Base-by-base conservation (phyloP, 2,888 invertebrate species). In the Epirrhoe alternata region DNA sequence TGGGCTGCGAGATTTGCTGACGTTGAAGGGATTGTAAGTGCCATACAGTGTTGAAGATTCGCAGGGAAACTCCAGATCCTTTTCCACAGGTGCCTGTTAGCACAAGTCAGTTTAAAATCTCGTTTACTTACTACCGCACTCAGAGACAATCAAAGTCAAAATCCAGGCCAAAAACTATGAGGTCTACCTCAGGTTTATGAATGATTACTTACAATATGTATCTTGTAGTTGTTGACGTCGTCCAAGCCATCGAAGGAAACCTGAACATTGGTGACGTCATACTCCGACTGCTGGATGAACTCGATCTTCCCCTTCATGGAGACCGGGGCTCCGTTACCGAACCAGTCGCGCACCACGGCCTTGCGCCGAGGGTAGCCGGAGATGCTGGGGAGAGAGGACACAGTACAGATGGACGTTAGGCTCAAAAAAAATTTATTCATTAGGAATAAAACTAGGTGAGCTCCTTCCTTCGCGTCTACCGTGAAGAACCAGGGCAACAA, bases 321-420 rank as follows among this genome's bases (percentile, higher is more conserved):
- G 45, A 95, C 86, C 0, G 90, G 86, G 66, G 95, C 94, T 0
- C 97, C 97, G 86, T 97, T 97, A 5, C 97, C 96, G 86, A 97
- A 97, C 98, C 98, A 98, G 79, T 97, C 97, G 77, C 95, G 96
- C 0, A 96, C 96, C 0, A 98, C 97, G 0, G 96, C 97, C 87
- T 98, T 98, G 65, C 97, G 95, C 6, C 97, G 61, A 6, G 59
- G 63, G 38, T 67, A 67, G 16, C 63, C 66, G 30, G 31, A 30
- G 17, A 66, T 42, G 1, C 66, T 67, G 56, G 8, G 31, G 2
- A 38, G 10, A 16, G 10, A 53, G 24, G 24, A n/a, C n/a, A n/a
- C n/a, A n/a, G n/a, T n/a, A n/a, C n/a, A n/a, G n/a, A n/a, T n/a
- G n/a, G n/a, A n/a, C n/a, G n/a, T n/a, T n/a, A n/a, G n/a, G n/a